Evolutionary conservation across 2,797 vertebrate species (phyloP), one percentile per base, ranked within the genome.

Genomic region (Poecile montanus): DNA sequence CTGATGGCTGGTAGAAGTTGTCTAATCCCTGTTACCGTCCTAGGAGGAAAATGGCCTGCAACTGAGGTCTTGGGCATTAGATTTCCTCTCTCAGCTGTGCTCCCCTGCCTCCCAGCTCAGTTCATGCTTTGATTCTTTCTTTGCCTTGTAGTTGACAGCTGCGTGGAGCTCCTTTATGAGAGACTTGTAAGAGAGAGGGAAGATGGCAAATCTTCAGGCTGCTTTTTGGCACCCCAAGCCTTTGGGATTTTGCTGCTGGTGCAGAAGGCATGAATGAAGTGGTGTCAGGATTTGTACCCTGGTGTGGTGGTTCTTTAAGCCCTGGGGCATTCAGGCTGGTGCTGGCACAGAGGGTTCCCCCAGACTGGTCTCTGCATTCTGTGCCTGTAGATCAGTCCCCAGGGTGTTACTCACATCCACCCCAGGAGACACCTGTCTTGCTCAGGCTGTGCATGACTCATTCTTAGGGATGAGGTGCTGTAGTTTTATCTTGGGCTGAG

Each of bases 401-500:
- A 22, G 13, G 38, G 19, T 70, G 10, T 21, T 77, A 23, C 29
- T 91, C 54, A 80, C 13, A 88, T 67, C 48, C 7, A 20, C 18
- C 47, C 23, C 48, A 29, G 80, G 53, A 88, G 51, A 93, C 73
- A 85, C 62, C 47, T 47, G 50, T 14, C 79, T 77, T 62, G 38
- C 40, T 90, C 36, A 26, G 48, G 36, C 48, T 77, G 19, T 76
- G 85, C 62, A 66, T 93, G 81, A 89, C 77, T 94, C 85, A 76
- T 40, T 57, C 78, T 38, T 74, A 53, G 65, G 56, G 92, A 73
- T 93, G 80, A 80, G 66, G 36, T 73, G 85, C 17, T 79, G 12
- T 62, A 56, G 58, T 85, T 96, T 97, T 95, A 89, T 95, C 91
- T 94, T 44, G 75, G 54, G 40, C 78, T 94, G 84, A 93, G 89